Evolutionary conservation across 2,113 vertebrate genomes (phyloP), one percentile per base, ranked within the genome.

Genomic region (Mustela lutreola): DNA sequence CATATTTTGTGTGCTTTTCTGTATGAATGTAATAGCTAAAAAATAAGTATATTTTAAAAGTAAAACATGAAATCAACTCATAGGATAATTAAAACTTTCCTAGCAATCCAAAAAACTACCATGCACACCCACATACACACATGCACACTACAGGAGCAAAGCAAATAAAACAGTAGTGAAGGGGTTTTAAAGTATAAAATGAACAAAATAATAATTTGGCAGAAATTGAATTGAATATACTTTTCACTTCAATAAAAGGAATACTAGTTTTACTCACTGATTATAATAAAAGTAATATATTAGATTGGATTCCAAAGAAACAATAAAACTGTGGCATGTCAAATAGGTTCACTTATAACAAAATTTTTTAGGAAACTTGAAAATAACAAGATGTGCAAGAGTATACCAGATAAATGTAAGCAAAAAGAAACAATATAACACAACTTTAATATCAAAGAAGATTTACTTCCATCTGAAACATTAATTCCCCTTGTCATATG

Each of bases 281-380:
- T 65, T 89, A 45, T 90, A 75, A 86, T 95, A 62, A 93, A 93
- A 93, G 67, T 65, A 80, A 75, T 31, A 65, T 33, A 85, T 48
- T 65, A 89, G 79, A 75, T 60, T 31, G 56, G 36, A 91, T 82
- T 70, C 42, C 15, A 87, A 87, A 95, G 33, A 91, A 87, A 91
- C 48, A 93, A 75, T 24, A 85, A 91, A 93, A 33, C 19, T 82
- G 53, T 53, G 10, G 24, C 86, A 45, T 7, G 18, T 87, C n/a
- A 1, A 89, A 39, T 33, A 92, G 60, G 92, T 11, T 18, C 33
- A 78, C 15, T 5, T 90, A 91, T 78, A 48, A 91, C 58, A 82
- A 31, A 36, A 7, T 63, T 78, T 95, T 80, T 62, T 56, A 39
- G 31, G 62, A 62, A 76, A 5, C 11, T 19, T 75, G 19, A 86